A percentile compares a stretch with the other conserved stretches of the same genome.
Evolutionary conservation across 2,113 vertebrate species (phyloP).

Genomic region (Ammospiza caudacuta): DNA sequence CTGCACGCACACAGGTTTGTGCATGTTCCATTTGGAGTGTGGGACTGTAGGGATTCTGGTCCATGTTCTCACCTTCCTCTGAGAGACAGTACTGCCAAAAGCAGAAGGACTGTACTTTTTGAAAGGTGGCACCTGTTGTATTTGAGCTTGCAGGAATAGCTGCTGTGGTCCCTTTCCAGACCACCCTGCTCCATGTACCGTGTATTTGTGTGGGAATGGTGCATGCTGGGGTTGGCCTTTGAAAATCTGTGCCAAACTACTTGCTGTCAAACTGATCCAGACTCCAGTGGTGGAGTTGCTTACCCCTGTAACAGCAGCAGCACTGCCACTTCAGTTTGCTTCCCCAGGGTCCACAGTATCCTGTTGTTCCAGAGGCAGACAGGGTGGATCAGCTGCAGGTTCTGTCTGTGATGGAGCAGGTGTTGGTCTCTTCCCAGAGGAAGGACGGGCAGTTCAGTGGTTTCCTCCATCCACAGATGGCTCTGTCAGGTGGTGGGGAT

Average conservation of each 20-base stretch:
- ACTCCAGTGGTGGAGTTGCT: not conserved
- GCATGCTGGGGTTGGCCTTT: not conserved
- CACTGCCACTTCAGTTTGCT: not conserved
- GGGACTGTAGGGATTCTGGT: not conserved
- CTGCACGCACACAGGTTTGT: not conserved
- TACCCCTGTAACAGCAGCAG: fast-evolving
- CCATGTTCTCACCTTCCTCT: not conserved
- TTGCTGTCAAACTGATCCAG: not conserved
- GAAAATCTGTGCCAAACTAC: not conserved
- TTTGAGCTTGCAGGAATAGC: not conserved
- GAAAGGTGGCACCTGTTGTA: not conserved
- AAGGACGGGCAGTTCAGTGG: fast-evolving
- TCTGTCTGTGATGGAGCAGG: not conserved
- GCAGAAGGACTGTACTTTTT: not conserved
- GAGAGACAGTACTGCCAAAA: not conserved
- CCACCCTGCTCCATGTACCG: not conserved
- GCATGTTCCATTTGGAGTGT: not conserved
- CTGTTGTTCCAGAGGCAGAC: not conserved
- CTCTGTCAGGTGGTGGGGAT: not conserved
- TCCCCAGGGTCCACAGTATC: fast-evolving
- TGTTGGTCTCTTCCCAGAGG: not conserved
- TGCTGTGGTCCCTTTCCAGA: not conserved
- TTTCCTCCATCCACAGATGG: not conserved
- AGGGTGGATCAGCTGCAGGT: not conserved
- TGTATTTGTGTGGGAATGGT: fast-evolving